Base-by-base conservation (phyloP, 2,888 invertebrate genomes). In the Escarpia spicata region DNA sequence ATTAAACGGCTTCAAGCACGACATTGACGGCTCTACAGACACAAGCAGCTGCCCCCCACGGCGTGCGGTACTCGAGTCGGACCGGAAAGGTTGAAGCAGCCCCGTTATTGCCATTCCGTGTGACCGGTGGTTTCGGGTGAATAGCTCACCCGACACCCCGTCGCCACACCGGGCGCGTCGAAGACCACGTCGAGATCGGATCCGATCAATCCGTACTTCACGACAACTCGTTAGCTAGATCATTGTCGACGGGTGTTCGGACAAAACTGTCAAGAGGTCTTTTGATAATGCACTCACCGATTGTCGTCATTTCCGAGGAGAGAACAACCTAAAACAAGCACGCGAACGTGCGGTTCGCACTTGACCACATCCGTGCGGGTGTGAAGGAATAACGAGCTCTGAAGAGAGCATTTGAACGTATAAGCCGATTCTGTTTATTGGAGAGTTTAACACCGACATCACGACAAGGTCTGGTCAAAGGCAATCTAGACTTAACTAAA, bases 221-320 rank as follows among this genome's bases (percentile, higher is more conserved):
- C 26, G 19, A n/a, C 75, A 75, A 19, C 75, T 75, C 75, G 75
- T 75, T 75, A 75, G 75, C n/a, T 6, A 26, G 75, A 26, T 26
- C 75, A 75, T 75, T 75, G 75, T 75, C 75, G 75, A 75, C 75
- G 75, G 75, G 75, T 75, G 75, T 26, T 75, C 75, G 75, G 19
- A 26, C 75, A 75, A 75, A 75, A 75, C 75, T 75, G 75, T 75
- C 75, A 75, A 75, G 75, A 75, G 75, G 75, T 75, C 75, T 75
- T 75, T 75, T 75, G 75, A 75, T 75, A 75, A 75, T 15, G 75
- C 75, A 75, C 75, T 75, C 19, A n/a, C 19, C 26, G 4, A 75
- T 75, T 75, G 75, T 75, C 75, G 75, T 6, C 6, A 26, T n/a
- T 75, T 26, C 26, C n/a, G 75, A 75, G 19, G 75, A 2, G 75